phyloP scores from a whole-genome alignment of 2,113 vertebrate genomes.

The Saccopteryx leptura region DNA sequence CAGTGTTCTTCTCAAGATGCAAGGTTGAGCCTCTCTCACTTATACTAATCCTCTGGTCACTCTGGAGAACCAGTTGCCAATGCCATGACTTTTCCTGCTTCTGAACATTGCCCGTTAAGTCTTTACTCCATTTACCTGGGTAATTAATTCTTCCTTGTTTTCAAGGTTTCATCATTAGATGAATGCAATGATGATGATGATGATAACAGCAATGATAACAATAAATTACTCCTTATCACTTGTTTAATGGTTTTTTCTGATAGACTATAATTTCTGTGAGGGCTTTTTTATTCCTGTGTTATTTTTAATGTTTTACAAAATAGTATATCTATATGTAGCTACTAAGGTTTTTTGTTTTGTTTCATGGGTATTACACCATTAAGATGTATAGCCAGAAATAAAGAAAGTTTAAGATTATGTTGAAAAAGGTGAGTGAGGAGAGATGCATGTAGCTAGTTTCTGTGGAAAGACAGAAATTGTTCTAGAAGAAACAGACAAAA shows the following conservation, averaged over 20 bases:
- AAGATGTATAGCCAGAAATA: neutral
- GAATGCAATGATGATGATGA: neutral
- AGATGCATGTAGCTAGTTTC: neutral
- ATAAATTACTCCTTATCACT: neutral
- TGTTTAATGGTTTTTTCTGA: constrained; percentile 42
- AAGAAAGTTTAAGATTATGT: neutral
- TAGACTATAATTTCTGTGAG: neutral
- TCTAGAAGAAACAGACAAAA: neutral
- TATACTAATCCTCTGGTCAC: fast-evolving
- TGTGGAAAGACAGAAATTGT: neutral
- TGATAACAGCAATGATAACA: neutral
- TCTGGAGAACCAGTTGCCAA: neutral
- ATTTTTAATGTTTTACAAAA: constrained; percentile 36
- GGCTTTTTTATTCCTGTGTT: neutral
- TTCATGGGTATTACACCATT: neutral
- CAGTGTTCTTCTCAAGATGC: neutral
- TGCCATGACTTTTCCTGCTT: neutral
- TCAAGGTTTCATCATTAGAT: neutral
- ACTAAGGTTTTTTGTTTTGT: neutral
- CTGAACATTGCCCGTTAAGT: neutral
- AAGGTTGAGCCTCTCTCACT: neutral
- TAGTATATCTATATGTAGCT: neutral
- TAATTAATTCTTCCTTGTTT: neutral
- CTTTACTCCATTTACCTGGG: neutral
- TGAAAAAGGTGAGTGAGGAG: neutral